These are phyloP conservation scores for Leptarthrus brevirostris DNA, from an alignment of 2,888 invertebrate genomes.

Conservation along the genomic window DNA sequence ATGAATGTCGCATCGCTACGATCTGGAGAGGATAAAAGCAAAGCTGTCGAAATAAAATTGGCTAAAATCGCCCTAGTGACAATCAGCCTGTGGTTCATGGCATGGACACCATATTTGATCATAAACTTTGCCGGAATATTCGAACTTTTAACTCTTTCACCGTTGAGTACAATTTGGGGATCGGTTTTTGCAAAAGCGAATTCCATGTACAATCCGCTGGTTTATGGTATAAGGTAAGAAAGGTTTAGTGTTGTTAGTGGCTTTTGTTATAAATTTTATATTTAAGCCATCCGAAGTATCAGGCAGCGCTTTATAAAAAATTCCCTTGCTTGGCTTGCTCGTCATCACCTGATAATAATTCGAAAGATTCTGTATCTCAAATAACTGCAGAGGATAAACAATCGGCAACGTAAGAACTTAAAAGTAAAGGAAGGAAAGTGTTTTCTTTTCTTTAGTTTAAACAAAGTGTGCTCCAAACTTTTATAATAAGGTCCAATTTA, in stretches of 20 bases:
- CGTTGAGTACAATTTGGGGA: constrained; percentile 68
- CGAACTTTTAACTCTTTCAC: constrained; percentile 63
- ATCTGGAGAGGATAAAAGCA: constrained; percentile 67
- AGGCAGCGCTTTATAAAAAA: constrained; percentile 71
- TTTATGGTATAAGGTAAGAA: constrained; percentile 73
- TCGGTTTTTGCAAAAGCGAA: constrained; percentile 74
- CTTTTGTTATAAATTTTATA: too few species aligned
- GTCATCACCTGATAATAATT: too few species aligned
- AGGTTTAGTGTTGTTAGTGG: too few species aligned
- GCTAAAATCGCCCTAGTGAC: constrained; percentile 73
- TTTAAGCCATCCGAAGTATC: constrained; percentile 76
- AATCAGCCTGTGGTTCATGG: constrained; percentile 72
- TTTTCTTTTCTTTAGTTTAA: too few species aligned
- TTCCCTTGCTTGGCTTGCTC: constrained; percentile 74
- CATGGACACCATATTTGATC: constrained; percentile 70
- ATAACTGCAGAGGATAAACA: too few species aligned
- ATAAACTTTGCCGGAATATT: constrained; percentile 67
- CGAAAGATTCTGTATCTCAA: too few species aligned
- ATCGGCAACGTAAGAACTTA: too few species aligned
- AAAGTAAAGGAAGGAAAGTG: too few species aligned
- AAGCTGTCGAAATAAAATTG: constrained; percentile 69
- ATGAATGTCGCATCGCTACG: constrained; percentile 72
- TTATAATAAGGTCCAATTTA: too few species aligned
- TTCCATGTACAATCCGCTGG: constrained; percentile 71
- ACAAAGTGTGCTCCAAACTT: too few species aligned